A percentile compares a stretch with the other conserved stretches of the same genome.
These are phyloP conservation scores for Melanostoma scalare DNA, from an alignment of 2,888 invertebrate genomes.

Conservation along the genomic window DNA sequence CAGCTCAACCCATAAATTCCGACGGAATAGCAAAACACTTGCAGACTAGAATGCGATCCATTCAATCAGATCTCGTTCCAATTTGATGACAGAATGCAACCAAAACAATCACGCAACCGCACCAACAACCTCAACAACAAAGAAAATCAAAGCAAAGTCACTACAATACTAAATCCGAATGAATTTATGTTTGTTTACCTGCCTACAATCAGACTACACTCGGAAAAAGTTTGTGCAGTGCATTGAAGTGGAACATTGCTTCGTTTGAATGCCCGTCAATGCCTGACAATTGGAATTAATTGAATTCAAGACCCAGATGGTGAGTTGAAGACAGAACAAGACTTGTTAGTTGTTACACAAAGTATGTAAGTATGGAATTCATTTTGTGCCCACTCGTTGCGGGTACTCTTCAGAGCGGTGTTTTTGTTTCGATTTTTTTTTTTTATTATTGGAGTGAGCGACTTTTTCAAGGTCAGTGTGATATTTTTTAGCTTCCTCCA, in stretches of 20 bases:
- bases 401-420: not conserved
- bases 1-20: not conserved
- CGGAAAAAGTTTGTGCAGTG: constrained; percentile 1
- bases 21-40: not conserved
- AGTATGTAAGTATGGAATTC: not conserved
- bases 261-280: not conserved
- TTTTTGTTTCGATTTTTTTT: too few relatives aligned
- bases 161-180: constrained; percentile 6
- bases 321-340: constrained; percentile 3
- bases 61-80: constrained; percentile 21
- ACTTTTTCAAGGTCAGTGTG: constrained; percentile 19
- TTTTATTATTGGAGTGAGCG: constrained; percentile 3
- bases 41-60: not conserved
- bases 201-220: constrained; percentile 14
- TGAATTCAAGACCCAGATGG: constrained; percentile 22
- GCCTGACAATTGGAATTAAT: constrained; percentile 24
- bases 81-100: constrained; percentile 12
- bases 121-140: constrained; percentile 8
- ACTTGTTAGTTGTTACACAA: constrained; percentile 3
- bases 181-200: not conserved
- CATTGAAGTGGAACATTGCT: constrained; percentile 29
- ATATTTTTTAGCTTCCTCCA: constrained; percentile 6
- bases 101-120: constrained; percentile 16
- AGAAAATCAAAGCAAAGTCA: constrained; percentile 14
- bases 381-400: constrained; percentile 9